phyloP scores from a whole-genome alignment of 2,888 invertebrate species.

The Andrena camellia region DNA sequence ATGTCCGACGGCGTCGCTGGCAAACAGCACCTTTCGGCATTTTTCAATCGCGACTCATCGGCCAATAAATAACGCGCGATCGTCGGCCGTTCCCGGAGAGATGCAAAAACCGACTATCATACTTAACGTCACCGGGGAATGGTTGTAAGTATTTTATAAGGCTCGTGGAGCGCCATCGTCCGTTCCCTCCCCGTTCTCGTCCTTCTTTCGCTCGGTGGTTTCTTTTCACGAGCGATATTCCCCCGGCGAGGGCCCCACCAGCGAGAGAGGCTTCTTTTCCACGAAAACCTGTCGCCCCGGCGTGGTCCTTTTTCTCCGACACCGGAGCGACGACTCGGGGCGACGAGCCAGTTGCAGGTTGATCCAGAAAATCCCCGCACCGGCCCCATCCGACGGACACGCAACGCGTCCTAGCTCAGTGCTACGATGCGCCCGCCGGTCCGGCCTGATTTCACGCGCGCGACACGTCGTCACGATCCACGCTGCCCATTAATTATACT shows the following conservation, averaged over 20 bases:
- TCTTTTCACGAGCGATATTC: conserved; percentile 33
- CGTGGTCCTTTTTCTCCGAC: conserved; percentile 44
- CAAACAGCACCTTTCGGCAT: conserved; percentile 30
- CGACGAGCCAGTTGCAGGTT: conserved; percentile 16
- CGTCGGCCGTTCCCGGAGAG: conserved; percentile 22
- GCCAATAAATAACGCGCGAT: conserved; percentile 37
- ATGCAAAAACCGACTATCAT: conserved; percentile 55
- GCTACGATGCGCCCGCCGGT: conserved; percentile 5
- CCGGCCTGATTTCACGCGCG: conserved; percentile 18
- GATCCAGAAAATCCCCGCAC: conserved; percentile 47
- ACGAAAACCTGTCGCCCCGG: conserved; percentile 52
- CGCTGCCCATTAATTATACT: conserved; percentile 44
- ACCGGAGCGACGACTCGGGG: conserved; percentile 46
- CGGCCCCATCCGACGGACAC: neutral
- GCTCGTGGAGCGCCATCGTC: neutral
- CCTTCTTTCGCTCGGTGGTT: neutral
- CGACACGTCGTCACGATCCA: conserved; percentile 25
- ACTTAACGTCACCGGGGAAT: conserved; percentile 53
- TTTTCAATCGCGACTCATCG: conserved; percentile 17
- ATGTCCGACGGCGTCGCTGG: conserved; percentile 4
- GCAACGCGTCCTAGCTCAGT: neutral
- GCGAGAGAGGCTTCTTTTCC: conserved; percentile 44
- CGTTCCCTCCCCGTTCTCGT: neutral
- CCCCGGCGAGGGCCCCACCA: conserved; percentile 23
- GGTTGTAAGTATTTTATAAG: conserved; percentile 48